Evolutionary conservation across 2,888 invertebrate species (phyloP).

Genomic region (Craniophora ligustri): DNA sequence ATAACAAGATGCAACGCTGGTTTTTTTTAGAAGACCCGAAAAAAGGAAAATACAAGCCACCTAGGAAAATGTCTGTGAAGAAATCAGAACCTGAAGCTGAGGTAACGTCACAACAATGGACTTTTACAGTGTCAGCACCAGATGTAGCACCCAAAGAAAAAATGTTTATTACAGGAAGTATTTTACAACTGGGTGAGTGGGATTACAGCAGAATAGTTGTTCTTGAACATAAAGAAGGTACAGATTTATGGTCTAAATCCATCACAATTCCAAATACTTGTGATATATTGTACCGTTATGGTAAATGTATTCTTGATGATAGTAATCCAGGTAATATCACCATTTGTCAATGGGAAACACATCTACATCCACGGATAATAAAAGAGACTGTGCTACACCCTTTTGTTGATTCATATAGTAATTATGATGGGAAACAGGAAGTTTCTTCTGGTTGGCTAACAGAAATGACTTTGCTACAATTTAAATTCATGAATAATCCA

Average conservation of each 20-base stretch:
- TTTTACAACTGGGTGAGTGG: slow-evolving; percentile 92
- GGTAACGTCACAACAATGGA: slow-evolving; percentile 73
- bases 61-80: slow-evolving; percentile 69
- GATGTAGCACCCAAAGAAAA: slow-evolving; percentile 89
- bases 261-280: slow-evolving; percentile 91
- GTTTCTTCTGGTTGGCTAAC: slow-evolving; percentile 95
- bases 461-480: slow-evolving; percentile 93
- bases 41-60: slow-evolving; percentile 65
- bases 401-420: slow-evolving; percentile 91
- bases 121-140: slow-evolving; percentile 83
- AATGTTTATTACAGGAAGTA: slow-evolving; percentile 92
- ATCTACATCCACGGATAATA: slow-evolving; percentile 91
- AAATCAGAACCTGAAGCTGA: slow-evolving; percentile 59
- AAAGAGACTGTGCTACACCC: slow-evolving; percentile 78
- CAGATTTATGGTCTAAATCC: slow-evolving; percentile 90
- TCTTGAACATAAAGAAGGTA: slow-evolving; percentile 81
- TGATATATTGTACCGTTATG: slow-evolving; percentile 93
- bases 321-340: slow-evolving; percentile 85
- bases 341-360: slow-evolving; percentile 94
- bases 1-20: slow-evolving; percentile 89
- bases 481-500: slow-evolving; percentile 94
- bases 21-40: slow-evolving; percentile 89
- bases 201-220: slow-evolving; percentile 88
- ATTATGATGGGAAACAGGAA: slow-evolving; percentile 86
- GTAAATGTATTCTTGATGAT: slow-evolving; percentile 91